Percentiles rank a stretch among this genome's conserved stretches.
Evolutionary conservation across 2,888 invertebrate species (phyloP).

Genomic region (Agrilus biguttatus): DNA sequence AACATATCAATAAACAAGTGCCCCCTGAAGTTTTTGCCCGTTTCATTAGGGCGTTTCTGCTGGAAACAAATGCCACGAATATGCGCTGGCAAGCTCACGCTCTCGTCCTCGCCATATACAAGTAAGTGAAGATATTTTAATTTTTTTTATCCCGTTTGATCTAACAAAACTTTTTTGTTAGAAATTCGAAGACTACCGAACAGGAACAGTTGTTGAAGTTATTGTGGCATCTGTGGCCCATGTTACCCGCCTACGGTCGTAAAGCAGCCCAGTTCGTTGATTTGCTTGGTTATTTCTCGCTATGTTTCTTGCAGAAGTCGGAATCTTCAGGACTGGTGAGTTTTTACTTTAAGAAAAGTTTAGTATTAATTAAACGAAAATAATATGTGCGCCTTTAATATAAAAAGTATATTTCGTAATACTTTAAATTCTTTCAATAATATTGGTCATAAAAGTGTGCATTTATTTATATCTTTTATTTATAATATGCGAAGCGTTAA

Average conservation of each 20-base stretch:
- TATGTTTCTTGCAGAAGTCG: constrained; percentile 68
- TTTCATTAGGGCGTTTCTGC: constrained; percentile 79
- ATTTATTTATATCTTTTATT: too few species aligned
- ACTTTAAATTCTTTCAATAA: too few species aligned
- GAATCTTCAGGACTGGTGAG: constrained; percentile 47
- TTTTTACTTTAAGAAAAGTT: neutral
- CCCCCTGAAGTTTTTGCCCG: constrained; percentile 46
- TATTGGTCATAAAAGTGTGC: too few species aligned
- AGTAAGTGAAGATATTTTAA: constrained; percentile 34
- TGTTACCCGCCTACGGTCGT: constrained; percentile 77
- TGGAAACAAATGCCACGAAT: constrained; percentile 85
- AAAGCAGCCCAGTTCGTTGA: constrained; percentile 96
- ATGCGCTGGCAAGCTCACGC: constrained; percentile 95
- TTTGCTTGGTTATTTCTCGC: constrained; percentile 84
- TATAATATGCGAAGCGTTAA: too few species aligned
- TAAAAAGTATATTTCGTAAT: too few species aligned
- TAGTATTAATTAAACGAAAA: too few species aligned
- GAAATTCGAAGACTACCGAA: constrained; percentile 62
- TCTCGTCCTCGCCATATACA: constrained; percentile 68
- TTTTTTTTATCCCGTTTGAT: too few species aligned
- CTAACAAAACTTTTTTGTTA: constrained; percentile 16
- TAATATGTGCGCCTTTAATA: too few species aligned
- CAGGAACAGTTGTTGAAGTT: constrained; percentile 69
- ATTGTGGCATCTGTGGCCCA: constrained; percentile 85
- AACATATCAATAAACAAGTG: constrained; percentile 54